Evolutionary conservation across 2,888 invertebrate species (phyloP).

Genomic region (Bombyx huttoni): DNA sequence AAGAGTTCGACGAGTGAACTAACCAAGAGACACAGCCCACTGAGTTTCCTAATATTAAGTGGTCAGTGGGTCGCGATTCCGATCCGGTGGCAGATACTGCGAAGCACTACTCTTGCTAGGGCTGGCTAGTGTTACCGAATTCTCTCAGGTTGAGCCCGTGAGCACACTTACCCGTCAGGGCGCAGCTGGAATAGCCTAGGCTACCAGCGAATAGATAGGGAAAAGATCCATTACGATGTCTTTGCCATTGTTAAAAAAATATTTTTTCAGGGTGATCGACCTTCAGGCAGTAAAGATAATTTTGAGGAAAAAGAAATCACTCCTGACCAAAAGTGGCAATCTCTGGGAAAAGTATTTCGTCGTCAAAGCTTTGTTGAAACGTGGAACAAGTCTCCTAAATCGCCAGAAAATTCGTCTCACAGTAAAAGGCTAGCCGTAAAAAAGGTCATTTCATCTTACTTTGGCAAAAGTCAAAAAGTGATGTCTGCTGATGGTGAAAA

Average conservation of each 20-base stretch:
- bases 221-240: neutral
- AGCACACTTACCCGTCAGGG: too few relatives aligned
- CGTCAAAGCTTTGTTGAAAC: conserved; percentile 56
- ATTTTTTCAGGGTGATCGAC: conserved; percentile 45
- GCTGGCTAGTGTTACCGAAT: too few relatives aligned
- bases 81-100: too few relatives aligned
- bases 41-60: too few relatives aligned
- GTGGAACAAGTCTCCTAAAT: conserved; percentile 38
- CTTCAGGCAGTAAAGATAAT: conserved; percentile 43
- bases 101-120: too few relatives aligned
- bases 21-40: too few relatives aligned
- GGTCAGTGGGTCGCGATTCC: too few relatives aligned
- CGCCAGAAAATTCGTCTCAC: conserved; percentile 41
- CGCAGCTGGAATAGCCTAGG: too few relatives aligned
- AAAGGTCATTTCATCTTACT: conserved; percentile 58
- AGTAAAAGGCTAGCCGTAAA: conserved; percentile 48
- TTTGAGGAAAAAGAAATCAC: conserved; percentile 47
- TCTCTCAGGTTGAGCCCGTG: too few relatives aligned
- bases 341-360: conserved; percentile 58
- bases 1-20: too few relatives aligned
- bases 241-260: neutral
- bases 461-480: conserved; percentile 47
- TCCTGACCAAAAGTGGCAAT: conserved; percentile 64
- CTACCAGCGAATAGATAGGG: too few relatives aligned
- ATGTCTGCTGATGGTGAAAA: conserved; percentile 27